phyloP scores from a whole-genome alignment of 1,140 invertebrate species.

The Drosophila mayri region DNA sequence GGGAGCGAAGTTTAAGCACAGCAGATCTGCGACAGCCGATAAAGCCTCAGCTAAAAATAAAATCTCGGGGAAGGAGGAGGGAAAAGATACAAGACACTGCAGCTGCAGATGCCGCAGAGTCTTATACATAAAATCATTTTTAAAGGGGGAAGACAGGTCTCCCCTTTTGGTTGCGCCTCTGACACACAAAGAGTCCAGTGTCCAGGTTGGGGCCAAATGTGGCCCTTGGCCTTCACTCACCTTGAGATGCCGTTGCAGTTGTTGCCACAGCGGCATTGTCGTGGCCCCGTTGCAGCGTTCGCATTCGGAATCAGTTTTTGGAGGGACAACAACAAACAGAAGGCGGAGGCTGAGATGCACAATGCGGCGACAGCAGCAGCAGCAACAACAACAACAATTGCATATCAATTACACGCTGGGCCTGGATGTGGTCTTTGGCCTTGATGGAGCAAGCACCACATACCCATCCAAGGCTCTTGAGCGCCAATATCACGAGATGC shows the following conservation, averaged over 20 bases:
- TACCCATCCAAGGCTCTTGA: conserved; percentile 44
- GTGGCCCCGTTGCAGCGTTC: conserved; percentile 42
- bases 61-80: conserved; percentile 13
- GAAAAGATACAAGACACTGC: conserved; percentile 18
- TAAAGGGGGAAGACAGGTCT: background rate
- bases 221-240: conserved; percentile 85
- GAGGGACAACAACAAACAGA: conserved; percentile 32
- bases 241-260: conserved; percentile 78
- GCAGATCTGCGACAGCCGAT: conserved; percentile 34
- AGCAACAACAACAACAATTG: conserved; percentile 38
- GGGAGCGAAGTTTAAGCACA: conserved; percentile 51
- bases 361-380: conserved; percentile 35
- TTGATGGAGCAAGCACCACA: conserved; percentile 33
- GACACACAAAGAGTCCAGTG: conserved; percentile 11
- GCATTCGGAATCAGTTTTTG: conserved; percentile 4
- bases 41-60: conserved; percentile 57
- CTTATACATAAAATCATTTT: no score
- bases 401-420: conserved; percentile 61
- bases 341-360: conserved; percentile 23
- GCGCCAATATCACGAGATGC: conserved; percentile 44
- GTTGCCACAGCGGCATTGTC: conserved; percentile 26
- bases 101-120: conserved; percentile 24
- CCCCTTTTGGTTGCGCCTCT: conserved; percentile 19
- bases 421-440: conserved; percentile 51
- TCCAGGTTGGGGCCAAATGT: conserved; percentile 64